These are phyloP conservation scores for Ptychobarbus kaznakovi DNA, from an alignment of 2,797 vertebrate species.

Conservation along the genomic window DNA sequence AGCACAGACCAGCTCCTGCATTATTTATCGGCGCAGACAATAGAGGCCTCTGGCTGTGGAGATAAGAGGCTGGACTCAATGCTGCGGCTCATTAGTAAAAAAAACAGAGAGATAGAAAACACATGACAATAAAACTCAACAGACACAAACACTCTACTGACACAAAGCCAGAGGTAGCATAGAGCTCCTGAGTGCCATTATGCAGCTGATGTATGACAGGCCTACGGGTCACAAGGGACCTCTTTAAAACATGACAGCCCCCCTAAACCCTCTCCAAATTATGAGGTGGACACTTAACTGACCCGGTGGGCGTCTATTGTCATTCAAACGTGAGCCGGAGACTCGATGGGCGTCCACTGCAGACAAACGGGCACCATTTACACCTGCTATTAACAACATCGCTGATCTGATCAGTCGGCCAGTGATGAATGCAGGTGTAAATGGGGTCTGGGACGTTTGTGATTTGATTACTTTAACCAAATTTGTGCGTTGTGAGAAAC, in stretches of 20 bases:
- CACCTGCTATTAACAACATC: neutral
- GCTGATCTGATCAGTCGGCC: neutral
- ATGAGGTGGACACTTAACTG: constrained; percentile 68
- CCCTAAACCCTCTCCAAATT: constrained; percentile 24
- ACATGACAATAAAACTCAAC: constrained; percentile 70
- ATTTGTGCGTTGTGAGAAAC: neutral
- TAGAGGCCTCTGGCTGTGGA: constrained; percentile 65
- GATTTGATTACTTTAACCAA: neutral
- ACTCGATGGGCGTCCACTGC: neutral
- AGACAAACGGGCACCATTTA: constrained; percentile 25
- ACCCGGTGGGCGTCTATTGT: constrained; percentile 70
- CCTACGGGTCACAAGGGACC: constrained; percentile 67
- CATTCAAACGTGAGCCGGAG: constrained; percentile 69
- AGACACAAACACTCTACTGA: constrained; percentile 59
- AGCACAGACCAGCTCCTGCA: constrained; percentile 65
- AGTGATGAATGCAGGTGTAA: constrained; percentile 11
- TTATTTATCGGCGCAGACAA: constrained; percentile 76
- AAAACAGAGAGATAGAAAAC: constrained; percentile 62
- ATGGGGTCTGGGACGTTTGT: neutral
- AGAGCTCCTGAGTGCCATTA: constrained; percentile 63
- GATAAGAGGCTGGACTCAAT: constrained; percentile 65
- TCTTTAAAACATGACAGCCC: constrained; percentile 48
- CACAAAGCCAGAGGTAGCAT: constrained; percentile 65
- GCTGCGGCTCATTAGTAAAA: constrained; percentile 71
- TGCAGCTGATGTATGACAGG: constrained; percentile 66